These are phyloP conservation scores for Sinonovacula constricta DNA, from an alignment of 1,140 invertebrate species.

Conservation along the genomic window DNA sequence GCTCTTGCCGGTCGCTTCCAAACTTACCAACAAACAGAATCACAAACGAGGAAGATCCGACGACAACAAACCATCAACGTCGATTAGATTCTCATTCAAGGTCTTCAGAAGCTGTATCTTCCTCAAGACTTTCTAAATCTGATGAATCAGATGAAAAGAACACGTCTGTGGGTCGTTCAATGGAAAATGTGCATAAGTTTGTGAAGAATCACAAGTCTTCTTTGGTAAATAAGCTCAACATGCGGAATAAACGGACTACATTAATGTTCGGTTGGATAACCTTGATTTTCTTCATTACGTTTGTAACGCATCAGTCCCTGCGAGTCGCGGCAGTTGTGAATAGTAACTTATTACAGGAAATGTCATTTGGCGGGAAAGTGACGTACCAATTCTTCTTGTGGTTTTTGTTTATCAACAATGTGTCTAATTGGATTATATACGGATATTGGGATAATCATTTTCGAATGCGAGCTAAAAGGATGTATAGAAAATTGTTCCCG, in stretches of 20 bases:
- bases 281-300: background rate
- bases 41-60: too few species aligned
- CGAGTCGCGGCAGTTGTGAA: background rate
- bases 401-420: constrained; percentile 1
- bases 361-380: constrained; percentile 10
- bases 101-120: background rate
- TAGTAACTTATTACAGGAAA: background rate
- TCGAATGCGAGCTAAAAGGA: background rate
- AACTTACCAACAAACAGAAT: too few species aligned
- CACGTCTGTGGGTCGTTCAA: background rate
- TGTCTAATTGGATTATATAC: constrained; percentile 8
- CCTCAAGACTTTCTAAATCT: background rate
- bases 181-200: background rate
- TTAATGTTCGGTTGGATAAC: constrained; percentile 3
- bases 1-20: too few species aligned
- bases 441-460: background rate
- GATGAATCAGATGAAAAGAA: background rate
- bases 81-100: too few species aligned
- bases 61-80: too few species aligned
- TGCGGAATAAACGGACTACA: background rate
- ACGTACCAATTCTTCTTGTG: constrained; percentile 3
- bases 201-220: background rate
- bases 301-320: background rate
- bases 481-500: background rate
- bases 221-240: too few species aligned